Evolutionary conservation across 2,888 invertebrate species (phyloP).

Genomic region (Standfussiana lucernea): DNA sequence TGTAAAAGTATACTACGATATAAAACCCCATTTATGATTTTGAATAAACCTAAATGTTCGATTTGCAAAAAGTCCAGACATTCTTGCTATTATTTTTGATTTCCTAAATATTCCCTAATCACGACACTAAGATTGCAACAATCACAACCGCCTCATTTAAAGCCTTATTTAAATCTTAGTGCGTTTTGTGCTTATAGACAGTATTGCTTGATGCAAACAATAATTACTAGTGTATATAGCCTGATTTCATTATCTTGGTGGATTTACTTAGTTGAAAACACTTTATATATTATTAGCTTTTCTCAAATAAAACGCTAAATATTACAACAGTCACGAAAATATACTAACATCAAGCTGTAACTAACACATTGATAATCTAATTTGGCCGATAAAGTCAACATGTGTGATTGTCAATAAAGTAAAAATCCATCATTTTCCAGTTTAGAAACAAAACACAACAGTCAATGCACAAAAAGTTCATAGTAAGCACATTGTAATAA

Average conservation of each 20-base stretch:
- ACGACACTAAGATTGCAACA: constrained; percentile 74
- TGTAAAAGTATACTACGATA: constrained; percentile 5
- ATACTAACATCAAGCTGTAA: constrained; percentile 48
- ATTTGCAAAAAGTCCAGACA: constrained; percentile 16
- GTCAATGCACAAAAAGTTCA: constrained; percentile 1
- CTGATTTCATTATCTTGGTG: constrained; percentile 29
- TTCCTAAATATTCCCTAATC: constrained; percentile 45
- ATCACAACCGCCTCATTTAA: constrained; percentile 84
- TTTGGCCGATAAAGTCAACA: constrained; percentile 52
- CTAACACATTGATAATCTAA: constrained; percentile 41
- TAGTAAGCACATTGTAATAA: constrained; percentile 37
- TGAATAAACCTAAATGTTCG: constrained; percentile 4
- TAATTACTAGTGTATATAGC: constrained; percentile 48
- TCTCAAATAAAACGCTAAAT: constrained; percentile 45
- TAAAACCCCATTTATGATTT: constrained; percentile 30
- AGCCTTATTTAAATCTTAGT: constrained; percentile 74
- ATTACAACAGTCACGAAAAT: constrained; percentile 59
- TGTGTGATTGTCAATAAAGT: constrained; percentile 25
- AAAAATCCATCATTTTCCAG: constrained; percentile 30
- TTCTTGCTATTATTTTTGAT: constrained; percentile 29
- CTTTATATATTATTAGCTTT: constrained; percentile 20
- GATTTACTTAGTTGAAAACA: constrained; percentile 23
- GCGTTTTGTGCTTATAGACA: constrained; percentile 77
- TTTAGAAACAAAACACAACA: constrained; percentile 15
- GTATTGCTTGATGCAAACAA: constrained; percentile 63